Percentiles rank a stretch among this genome's conserved stretches.
These are phyloP conservation scores for Silurus meridionalis DNA, from an alignment of 2,113 vertebrate genomes.

Conservation along the genomic window DNA sequence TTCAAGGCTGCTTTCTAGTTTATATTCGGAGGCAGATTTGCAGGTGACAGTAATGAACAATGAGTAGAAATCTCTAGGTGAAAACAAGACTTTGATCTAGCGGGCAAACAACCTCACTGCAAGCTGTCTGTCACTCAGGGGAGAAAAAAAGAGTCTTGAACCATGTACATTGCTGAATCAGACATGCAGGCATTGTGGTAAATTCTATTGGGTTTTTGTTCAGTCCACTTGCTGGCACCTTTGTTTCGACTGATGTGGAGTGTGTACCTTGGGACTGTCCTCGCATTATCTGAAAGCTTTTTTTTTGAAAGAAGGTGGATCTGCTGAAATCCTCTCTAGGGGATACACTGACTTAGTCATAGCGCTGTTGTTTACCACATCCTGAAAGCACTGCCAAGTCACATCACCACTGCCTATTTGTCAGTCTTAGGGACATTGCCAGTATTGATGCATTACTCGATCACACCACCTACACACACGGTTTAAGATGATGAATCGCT, in stretches of 20 bases:
- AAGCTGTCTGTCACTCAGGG: constrained; percentile 33
- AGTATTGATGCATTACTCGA: constrained; percentile 50
- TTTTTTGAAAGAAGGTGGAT: constrained; percentile 5
- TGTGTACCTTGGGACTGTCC: constrained; percentile 1
- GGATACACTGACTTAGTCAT: constrained; percentile 22
- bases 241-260: neutral
- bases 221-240: constrained; percentile 13
- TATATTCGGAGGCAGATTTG: constrained; percentile 16
- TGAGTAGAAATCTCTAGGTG: neutral
- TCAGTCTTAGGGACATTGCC: constrained; percentile 26
- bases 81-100: constrained; percentile 32
- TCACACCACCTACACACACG: constrained; percentile 13
- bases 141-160: neutral
- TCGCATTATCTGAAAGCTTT: neutral
- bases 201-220: constrained; percentile 15
- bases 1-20: neutral
- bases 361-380: constrained; percentile 26
- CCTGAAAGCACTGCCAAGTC: constrained; percentile 20
- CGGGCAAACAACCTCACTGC: constrained; percentile 14
- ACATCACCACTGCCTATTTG: constrained; percentile 29
- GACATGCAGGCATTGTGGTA: neutral
- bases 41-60: constrained; percentile 13
- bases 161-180: neutral
- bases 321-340: constrained; percentile 18
- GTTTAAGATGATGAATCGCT: constrained; percentile 19